These are phyloP conservation scores for Arctocebus calabarensis DNA, from an alignment of 2,797 vertebrate genomes.

Conservation along the genomic window DNA sequence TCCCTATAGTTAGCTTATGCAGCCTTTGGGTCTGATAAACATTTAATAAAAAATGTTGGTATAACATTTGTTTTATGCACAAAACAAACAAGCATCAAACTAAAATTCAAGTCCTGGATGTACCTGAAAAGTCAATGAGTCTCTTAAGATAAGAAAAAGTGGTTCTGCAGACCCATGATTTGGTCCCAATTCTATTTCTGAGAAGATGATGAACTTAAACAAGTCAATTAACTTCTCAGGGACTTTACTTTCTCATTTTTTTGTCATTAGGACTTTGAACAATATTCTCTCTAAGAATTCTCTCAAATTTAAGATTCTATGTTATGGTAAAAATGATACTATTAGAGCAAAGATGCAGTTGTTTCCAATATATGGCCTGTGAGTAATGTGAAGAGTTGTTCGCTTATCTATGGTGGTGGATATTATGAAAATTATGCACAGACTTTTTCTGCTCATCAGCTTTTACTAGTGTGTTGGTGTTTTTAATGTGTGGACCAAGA, in stretches of 20 bases:
- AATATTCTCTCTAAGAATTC: not conserved
- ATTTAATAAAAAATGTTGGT: not conserved
- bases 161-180: not conserved
- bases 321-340: not conserved
- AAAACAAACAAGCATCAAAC: not conserved
- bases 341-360: not conserved
- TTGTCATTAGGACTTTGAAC: constrained; percentile 1
- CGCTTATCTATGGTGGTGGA: no score
- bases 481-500: no score
- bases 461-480: no score
- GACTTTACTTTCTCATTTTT: not conserved
- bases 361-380: no score
- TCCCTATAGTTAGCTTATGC: not conserved
- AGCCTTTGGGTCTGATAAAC: not conserved
- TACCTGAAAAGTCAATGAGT: not conserved
- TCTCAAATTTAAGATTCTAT: not conserved
- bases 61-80: not conserved
- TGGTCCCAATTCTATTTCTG: not conserved
- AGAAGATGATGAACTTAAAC: not conserved
- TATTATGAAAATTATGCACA: no score
- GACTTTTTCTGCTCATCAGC: no score
- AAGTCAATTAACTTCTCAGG: not conserved
- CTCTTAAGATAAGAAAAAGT: not conserved
- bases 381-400: no score
- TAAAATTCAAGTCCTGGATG: not conserved